A percentile compares a stretch with the other conserved stretches of the same genome.
phyloP scores from a whole-genome alignment of 2,888 invertebrate genomes.

The Agriopis marginaria region DNA sequence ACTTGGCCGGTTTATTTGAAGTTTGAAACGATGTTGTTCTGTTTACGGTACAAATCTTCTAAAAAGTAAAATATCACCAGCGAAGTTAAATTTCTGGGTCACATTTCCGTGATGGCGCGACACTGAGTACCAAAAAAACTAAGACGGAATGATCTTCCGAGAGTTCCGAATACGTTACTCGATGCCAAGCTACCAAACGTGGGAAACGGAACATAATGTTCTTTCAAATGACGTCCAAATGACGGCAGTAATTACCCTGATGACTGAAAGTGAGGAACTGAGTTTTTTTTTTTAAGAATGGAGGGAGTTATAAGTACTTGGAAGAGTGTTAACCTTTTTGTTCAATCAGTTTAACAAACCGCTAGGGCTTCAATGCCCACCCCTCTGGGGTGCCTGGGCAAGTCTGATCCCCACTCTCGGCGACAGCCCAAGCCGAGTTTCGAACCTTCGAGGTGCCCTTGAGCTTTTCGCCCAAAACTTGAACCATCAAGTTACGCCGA shows the following conservation, averaged over 20 bases:
- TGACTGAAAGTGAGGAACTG: constrained; percentile 12
- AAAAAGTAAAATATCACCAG: background rate
- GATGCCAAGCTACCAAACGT: constrained; percentile 37
- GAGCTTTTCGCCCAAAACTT: no score
- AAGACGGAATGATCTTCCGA: constrained; percentile 24
- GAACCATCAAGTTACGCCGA: no score
- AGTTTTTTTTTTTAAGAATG: constrained; percentile 6
- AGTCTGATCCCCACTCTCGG: no score
- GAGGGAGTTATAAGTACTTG: background rate
- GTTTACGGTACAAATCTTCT: no score
- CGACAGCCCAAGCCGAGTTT: no score
- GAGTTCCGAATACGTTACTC: constrained; percentile 31
- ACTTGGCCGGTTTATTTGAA: no score
- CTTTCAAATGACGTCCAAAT: constrained; percentile 24
- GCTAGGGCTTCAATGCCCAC: no score
- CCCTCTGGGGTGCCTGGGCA: no score
- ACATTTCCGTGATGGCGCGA: background rate
- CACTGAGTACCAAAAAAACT: constrained; percentile 1
- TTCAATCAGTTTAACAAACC: no score
- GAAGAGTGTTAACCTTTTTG: no score
- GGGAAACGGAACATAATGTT: constrained; percentile 42
- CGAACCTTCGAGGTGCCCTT: no score
- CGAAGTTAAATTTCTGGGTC: background rate
- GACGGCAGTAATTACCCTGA: constrained; percentile 26
- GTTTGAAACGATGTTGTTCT: no score